A percentile compares a stretch with the other conserved stretches of the same genome.
These are phyloP conservation scores for Onychomys torridus DNA, from an alignment of 2,797 vertebrate genomes.

Conservation along the genomic window DNA sequence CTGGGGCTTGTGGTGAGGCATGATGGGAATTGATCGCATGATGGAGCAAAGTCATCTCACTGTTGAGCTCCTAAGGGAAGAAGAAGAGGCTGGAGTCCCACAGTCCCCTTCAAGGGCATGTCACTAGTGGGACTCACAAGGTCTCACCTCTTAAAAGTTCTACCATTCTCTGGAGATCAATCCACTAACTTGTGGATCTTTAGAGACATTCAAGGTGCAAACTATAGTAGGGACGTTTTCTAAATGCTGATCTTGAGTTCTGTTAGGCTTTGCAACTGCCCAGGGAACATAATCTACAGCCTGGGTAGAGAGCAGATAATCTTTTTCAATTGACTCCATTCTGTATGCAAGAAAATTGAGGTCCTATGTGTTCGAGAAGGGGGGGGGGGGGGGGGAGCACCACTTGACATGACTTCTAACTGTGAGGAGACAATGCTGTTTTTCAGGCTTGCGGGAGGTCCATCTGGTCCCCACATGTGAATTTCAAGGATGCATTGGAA, in stretches of 20 bases:
- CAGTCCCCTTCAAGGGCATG: background rate
- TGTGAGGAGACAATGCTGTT: background rate
- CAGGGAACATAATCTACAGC: background rate
- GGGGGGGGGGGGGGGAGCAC: background rate
- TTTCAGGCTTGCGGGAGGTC: background rate
- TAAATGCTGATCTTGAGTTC: background rate
- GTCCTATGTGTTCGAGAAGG: too few relatives aligned
- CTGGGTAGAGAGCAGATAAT: background rate
- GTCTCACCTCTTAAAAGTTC: background rate
- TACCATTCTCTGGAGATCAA: background rate
- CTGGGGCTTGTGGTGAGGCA: background rate
- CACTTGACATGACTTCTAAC: background rate
- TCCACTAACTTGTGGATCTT: background rate
- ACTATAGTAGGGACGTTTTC: background rate
- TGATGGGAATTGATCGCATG: background rate
- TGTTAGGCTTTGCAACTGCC: background rate
- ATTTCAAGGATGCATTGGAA: background rate
- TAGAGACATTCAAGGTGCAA: background rate
- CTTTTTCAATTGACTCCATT: background rate
- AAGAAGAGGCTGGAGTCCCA: background rate
- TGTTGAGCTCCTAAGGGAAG: background rate
- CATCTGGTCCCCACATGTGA: conserved; percentile 41
- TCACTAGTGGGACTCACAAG: background rate
- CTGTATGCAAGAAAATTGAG: background rate
- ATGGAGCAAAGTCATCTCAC: background rate